Evolutionary conservation across 2,888 invertebrate genomes (phyloP).

Genomic region (Hoplodrina ambigua): DNA sequence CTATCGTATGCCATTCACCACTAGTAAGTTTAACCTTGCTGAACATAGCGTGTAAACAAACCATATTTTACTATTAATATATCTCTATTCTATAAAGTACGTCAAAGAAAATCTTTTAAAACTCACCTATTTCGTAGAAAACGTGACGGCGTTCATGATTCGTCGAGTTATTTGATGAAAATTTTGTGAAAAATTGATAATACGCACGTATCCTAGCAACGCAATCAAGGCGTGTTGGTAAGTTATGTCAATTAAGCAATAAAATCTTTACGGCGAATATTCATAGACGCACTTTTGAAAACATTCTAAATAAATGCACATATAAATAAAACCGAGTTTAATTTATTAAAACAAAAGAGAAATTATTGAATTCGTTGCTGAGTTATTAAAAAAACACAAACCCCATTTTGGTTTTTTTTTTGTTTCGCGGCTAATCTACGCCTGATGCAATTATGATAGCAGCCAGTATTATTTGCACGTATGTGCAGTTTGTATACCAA

Average conservation of each 20-base stretch:
- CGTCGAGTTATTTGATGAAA: slow-evolving; percentile 59
- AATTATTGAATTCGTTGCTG: background rate
- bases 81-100: background rate
- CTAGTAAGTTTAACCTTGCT: slow-evolving; percentile 71
- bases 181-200: slow-evolving; percentile 68
- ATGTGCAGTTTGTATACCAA: slow-evolving; percentile 35
- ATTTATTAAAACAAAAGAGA: slow-evolving; percentile 6
- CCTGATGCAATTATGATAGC: slow-evolving; percentile 38
- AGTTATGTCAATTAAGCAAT: slow-evolving; percentile 33
- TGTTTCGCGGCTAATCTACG: slow-evolving; percentile 11
- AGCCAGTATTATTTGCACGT: slow-evolving; percentile 22
- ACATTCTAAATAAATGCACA: background rate
- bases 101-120: slow-evolving; percentile 17
- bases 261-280: slow-evolving; percentile 18
- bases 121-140: slow-evolving; percentile 62
- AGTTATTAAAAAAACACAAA: background rate
- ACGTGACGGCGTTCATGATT: slow-evolving; percentile 55
- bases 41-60: slow-evolving; percentile 68
- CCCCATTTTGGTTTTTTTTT: slow-evolving; percentile 45
- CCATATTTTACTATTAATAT: slow-evolving; percentile 17
- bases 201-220: slow-evolving; percentile 82
- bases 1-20: slow-evolving; percentile 59
- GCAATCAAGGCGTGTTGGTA: slow-evolving; percentile 70
- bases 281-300: background rate
- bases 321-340: background rate